Percentiles rank a stretch among this genome's conserved stretches.
phyloP scores from a whole-genome alignment of 2,113 vertebrate genomes.

The Phalacrocorax brasilianus region DNA sequence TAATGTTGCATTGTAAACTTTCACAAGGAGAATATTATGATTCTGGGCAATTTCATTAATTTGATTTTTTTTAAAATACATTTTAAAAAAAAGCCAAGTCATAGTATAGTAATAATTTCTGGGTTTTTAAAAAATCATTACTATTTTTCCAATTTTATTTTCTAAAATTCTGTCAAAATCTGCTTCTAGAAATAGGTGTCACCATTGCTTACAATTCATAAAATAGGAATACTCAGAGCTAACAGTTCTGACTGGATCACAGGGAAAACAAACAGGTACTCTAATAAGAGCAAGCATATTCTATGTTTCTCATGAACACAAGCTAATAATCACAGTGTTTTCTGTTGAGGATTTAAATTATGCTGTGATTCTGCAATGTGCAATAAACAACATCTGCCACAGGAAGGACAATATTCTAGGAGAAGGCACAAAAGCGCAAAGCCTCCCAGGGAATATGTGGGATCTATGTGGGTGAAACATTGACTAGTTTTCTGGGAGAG shows the following conservation, averaged over 20 bases:
- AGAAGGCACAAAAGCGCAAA: neutral
- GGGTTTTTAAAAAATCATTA: neutral
- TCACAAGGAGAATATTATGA: rapidly evolving
- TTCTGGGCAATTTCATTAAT: neutral
- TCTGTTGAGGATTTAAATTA: neutral
- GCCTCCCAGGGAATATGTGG: neutral
- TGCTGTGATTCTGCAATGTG: neutral
- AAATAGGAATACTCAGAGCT: neutral
- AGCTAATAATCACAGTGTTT: neutral
- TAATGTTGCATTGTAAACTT: neutral
- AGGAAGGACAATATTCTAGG: neutral
- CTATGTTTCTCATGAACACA: neutral
- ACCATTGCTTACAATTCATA: neutral
- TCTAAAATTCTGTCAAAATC: neutral
- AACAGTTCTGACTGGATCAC: neutral
- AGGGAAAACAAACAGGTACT: neutral
- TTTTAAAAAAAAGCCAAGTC: neutral
- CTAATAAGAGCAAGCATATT: neutral
- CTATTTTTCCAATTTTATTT: neutral
- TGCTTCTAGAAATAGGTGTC: neutral
- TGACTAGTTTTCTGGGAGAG: neutral
- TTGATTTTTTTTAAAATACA: neutral
- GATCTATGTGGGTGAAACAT: neutral
- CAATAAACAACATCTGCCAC: neutral
- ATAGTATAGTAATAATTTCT: neutral